Evolutionary conservation across 2,888 invertebrate genomes (phyloP), one percentile per base, ranked within the genome.

Genomic region (Chrysolina americana): DNA sequence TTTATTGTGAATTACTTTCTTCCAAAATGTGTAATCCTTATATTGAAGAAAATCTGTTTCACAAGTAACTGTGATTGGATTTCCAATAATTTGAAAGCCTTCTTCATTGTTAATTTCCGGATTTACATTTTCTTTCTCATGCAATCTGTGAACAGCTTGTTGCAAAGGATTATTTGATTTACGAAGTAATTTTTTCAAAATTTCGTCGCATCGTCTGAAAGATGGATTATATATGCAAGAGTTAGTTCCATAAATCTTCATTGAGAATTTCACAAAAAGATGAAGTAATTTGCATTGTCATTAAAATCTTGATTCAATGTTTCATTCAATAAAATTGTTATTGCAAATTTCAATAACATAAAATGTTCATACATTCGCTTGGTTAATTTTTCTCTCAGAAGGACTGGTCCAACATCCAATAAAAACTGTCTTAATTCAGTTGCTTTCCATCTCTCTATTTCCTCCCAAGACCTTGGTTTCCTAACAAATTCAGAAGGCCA

Each of bases 401-500:
- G 19, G 53, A 75, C 63, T 17, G 72, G 72, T n/a, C 75, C 72
- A 41, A 66, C 64, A 70, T 75, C 73, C 56, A 72, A 41, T 15
- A 75, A 59, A 75, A 75, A 75, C 17, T 75, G 65, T 59, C 75
- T 66, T 13, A 69, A 68, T 56, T 75, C 75, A 41, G 75, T 69
- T 59, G 75, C 68, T 71, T 75, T 75, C 75, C 75, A 75, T 62
- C 70, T 69, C 23, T 65, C 68, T 23, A 73, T 62, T 28, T 68
- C 66, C 41, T 65, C 53, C 21, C 73, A 68, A 44, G 56, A 56
- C 71, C 76, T 73, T 19, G 70, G 68, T 71, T 73, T 76, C 59
- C 76, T 68, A 68, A 65, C 64, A 21, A 76, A 76, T 44, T 76
- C 70, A 44, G n/a, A 15, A 63, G 76, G 76, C 73, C 75, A 72